Percentiles rank a stretch among this genome's conserved stretches.
Conservation (phyloP, 2,113 vertebrate species). For the Cryptotis parvus region DNA sequence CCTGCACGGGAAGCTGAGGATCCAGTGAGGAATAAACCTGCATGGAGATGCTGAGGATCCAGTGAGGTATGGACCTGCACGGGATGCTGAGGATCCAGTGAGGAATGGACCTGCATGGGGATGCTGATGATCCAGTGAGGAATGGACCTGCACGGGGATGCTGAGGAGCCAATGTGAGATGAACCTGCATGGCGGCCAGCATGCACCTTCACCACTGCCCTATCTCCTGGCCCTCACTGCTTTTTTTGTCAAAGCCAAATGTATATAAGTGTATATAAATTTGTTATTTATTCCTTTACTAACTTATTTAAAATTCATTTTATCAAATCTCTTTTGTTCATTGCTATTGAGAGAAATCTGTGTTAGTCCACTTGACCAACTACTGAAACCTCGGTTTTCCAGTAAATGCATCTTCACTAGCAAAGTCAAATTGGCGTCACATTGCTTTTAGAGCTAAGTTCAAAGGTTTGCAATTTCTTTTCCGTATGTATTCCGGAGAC, state of each 20-base stretch:
- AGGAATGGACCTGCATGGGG: no score
- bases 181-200: no score
- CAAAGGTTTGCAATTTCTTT: not conserved
- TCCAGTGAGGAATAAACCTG: no score
- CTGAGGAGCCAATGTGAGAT: no score
- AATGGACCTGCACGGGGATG: no score
- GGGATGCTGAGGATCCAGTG: no score
- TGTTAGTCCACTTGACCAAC: not conserved
- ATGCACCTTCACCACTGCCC: no score
- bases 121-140: no score
- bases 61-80: no score
- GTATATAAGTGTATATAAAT: not conserved
- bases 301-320: not conserved
- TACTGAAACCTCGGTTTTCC: not conserved
- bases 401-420: not conserved
- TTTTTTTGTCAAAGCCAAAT: conserved; percentile 5
- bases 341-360: not conserved
- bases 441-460: not conserved
- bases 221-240: not conserved
- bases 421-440: not conserved
- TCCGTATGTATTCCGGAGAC: not conserved
- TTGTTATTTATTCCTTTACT: not conserved
- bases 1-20: no score
- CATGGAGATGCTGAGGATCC: no score
- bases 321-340: not conserved